Percentiles rank a stretch among this genome's conserved stretches.
Evolutionary conservation across 64 coral and sea anemone species (phyloP).

Genomic region (Actinia tenebrosa): DNA sequence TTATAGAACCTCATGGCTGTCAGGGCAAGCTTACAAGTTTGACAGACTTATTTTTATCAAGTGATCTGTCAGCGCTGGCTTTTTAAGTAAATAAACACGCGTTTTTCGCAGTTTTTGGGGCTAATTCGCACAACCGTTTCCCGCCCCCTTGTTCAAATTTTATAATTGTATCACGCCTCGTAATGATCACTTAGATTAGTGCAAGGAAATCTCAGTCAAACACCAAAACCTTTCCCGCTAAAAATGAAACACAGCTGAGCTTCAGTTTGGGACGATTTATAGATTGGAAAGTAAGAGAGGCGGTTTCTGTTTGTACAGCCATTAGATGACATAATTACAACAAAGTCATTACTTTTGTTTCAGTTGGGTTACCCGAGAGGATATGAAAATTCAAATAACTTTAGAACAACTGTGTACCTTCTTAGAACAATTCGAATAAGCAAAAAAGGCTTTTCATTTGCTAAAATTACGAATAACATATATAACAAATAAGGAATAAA

Average conservation of each 20-base stretch:
- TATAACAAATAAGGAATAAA: neutral
- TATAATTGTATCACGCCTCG: conserved; percentile 34
- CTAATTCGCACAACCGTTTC: conserved; percentile 23
- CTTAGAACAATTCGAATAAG: neutral
- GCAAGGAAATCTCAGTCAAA: neutral
- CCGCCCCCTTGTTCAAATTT: conserved; percentile 35
- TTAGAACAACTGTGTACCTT: neutral
- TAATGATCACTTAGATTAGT: conserved; percentile 12
- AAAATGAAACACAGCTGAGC: neutral
- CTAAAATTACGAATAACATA: neutral
- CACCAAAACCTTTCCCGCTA: neutral
- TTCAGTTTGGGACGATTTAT: neutral
- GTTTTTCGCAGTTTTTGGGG: conserved; percentile 11
- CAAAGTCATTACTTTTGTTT: neutral
- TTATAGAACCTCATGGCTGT: conserved; percentile 16
- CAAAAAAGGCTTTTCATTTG: neutral
- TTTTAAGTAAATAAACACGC: conserved; percentile 25
- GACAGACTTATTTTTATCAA: conserved; percentile 21
- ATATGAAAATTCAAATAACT: neutral
- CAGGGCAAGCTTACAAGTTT: neutral
- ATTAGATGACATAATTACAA: neutral
- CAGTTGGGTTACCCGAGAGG: neutral
- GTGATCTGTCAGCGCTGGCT: conserved; percentile 19
- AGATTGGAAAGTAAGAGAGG: conserved; percentile 12
- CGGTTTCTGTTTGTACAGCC: neutral